Base-by-base conservation (phyloP, 2,113 vertebrate species). In the Carassius carassius region DNA sequence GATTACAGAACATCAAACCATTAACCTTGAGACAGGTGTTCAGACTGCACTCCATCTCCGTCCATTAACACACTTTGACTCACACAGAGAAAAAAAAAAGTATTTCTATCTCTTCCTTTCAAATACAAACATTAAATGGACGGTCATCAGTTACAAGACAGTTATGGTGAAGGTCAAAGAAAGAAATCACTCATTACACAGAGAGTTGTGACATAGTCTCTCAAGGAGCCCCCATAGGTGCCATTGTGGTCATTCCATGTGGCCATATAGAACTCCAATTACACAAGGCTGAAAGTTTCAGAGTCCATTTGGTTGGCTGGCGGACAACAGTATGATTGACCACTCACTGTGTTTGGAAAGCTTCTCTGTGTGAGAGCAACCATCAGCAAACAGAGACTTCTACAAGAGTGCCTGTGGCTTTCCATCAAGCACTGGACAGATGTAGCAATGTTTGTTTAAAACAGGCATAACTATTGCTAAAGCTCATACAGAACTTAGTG, bases 1-100 rank as follows among this genome's bases (percentile, higher is more conserved):
- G 19, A 63, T 44, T 44, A 29, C 37, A 80, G 29, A 60, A 41
- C 9, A 3, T 41, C 54, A 25, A 65, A 49, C 60, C 63, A 81
- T 81, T 81, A 81, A 81, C 62, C 62, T 81, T 51, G 62, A 67
- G 62, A 81, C 41, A 47, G 75, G 12, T 56, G 25, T 29, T 76
- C 73, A 76, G 37, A 23, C 14, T 17, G 14, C 35, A 67, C 14
- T 67, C n/a, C 21, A 29, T 80, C 41, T 47, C 60, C 35, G 3
- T 81, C 44, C 62, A 81, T 81, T 67, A 81, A 9, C 78, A 32
- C 60, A 29, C 78, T 63, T 29, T 54, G n/a, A 29, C 47, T 54
- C 49, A 54, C n/a, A 17, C 12, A 54, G 23, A 19, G 29, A 67
- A 19, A 49, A 54, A 6, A 19, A 54, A 54, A 54, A 54, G 5